Base-by-base conservation (phyloP, 2,113 vertebrate species). In the Harpagus bidentatus region DNA sequence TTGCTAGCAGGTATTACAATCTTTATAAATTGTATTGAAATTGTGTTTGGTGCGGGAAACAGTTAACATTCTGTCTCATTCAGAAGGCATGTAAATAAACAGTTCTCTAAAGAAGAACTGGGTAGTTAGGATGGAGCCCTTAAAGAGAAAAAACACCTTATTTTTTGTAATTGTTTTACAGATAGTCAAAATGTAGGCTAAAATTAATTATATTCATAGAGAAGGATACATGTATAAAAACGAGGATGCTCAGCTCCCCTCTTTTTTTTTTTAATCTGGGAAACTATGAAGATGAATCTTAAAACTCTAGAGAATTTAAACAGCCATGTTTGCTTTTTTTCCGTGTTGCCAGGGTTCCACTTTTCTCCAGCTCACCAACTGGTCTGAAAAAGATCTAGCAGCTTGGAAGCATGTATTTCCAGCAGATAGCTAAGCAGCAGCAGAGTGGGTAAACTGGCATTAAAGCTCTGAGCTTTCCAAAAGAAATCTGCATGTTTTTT, bases 191-290 rank as follows among this genome's bases (percentile, higher is more conserved):
- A 42, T 31, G 21, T 48, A 73, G 5, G 16, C 3, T 56, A 32
- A 4, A 28, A 17, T 42, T n/a, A 59, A 48, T 59, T 21, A 9
- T 43, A 28, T n/a, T 50, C 4, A 19, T 43, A 50, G 13, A 50
- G 22, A 87, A 48, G 8, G 19, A 36, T 36, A 32, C 9, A 28
- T 32, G 3, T 31, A 36, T 28, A 63, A 16, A 71, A 50, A 65
- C 1, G 0, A 48, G 16, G 13, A 31, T 36, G 10, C 10, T 7
- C 25, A 45, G 15, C 50, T 52, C 7, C 8, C 26, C 1, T 21
- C 7, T 3, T 32, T 29, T 38, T 21, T 52, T 61, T n/a, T 16
- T 47, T 7, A 29, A 17, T 50, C 17, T 59, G 28, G 28, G 19
- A 29, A 79, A 43, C 28, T 32, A 48, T 8, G 14, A 88, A 84